Evolutionary conservation across 2,888 invertebrate genomes (phyloP), one percentile per base, ranked within the genome.

Genomic region (Cryptocephalus primarius): DNA sequence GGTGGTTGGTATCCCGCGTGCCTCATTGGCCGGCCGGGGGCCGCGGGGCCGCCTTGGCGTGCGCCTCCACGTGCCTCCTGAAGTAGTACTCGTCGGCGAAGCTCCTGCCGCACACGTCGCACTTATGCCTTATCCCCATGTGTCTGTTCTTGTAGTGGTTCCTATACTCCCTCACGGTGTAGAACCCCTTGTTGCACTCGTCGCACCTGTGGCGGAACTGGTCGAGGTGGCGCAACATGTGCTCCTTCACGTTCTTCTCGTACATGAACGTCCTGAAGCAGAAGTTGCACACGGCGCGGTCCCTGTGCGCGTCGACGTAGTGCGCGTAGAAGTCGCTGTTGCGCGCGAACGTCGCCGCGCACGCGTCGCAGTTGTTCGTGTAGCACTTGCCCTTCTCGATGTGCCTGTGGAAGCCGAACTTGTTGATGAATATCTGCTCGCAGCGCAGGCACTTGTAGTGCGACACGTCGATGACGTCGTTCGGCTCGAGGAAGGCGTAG

Each of bases 211-310:
- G 69, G 47, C 68, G 57, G 53, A 69, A 71, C 54, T 70, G 69
- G 55, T 69, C 70, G 51, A 70, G 55, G 55, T 70, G 70, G 34
- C 69, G 60, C 42, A 69, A 48, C 67, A 70, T 69, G 45, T 70
- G 70, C 50, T 69, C 68, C 46, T 69, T 69, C 39, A 70, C 68
- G 51, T 70, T 69, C 48, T 69, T 69, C 55, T 69, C 69, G 54
- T 69, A 69, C 68, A 69, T 68, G 54, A 69, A 70, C 9, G 70
- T 69, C 48, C 67, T 52, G 52, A 68, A 69, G 52, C 70, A 70
- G 47, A 69, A 69, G 51, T 69, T 65, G 48, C 70, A 70, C 42
- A 70, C 65, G 1, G 70, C 70, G 4, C 70, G 57, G 43, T 70
- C 70, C 0, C 65, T 62, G 52, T 70, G 70, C 13, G 61, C 60